phyloP scores from a whole-genome alignment of 2,888 invertebrate species.

The Acleris cristana region DNA sequence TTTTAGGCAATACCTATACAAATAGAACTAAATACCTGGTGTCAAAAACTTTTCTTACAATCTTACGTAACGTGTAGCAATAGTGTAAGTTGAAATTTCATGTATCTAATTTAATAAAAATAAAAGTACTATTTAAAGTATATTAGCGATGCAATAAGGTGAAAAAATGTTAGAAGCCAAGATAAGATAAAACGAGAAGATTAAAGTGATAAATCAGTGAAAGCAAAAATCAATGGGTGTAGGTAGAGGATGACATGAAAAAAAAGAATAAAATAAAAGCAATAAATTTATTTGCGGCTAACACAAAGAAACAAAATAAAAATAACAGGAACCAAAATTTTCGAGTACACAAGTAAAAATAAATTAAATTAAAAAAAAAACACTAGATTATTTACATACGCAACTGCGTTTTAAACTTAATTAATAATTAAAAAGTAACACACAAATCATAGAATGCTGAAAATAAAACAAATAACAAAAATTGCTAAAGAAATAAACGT shows the following conservation, averaged over 20 bases:
- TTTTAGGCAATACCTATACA: too few species aligned
- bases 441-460: constrained; percentile 62
- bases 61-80: too few species aligned
- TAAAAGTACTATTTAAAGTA: too few species aligned
- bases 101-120: too few species aligned
- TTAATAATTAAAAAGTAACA: constrained; percentile 60
- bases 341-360: constrained; percentile 56
- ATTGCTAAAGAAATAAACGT: constrained; percentile 80
- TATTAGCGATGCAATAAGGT: too few species aligned
- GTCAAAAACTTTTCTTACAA: too few species aligned
- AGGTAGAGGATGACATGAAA: constrained; percentile 43
- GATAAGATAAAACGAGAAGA: too few species aligned
- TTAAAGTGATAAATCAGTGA: too few species aligned
- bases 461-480: constrained; percentile 75
- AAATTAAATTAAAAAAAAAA: constrained; percentile 56
- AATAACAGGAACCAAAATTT: constrained; percentile 80
- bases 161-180: too few species aligned
- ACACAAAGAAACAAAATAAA: constrained; percentile 79
- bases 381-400: constrained; percentile 44
- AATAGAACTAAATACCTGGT: too few species aligned
- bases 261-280: constrained; percentile 69
- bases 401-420: constrained; percentile 40
- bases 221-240: neutral
- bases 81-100: too few species aligned
- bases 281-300: constrained; percentile 81